Base-by-base conservation (phyloP, 2,888 invertebrate species). In the Synergus japonicus region DNA sequence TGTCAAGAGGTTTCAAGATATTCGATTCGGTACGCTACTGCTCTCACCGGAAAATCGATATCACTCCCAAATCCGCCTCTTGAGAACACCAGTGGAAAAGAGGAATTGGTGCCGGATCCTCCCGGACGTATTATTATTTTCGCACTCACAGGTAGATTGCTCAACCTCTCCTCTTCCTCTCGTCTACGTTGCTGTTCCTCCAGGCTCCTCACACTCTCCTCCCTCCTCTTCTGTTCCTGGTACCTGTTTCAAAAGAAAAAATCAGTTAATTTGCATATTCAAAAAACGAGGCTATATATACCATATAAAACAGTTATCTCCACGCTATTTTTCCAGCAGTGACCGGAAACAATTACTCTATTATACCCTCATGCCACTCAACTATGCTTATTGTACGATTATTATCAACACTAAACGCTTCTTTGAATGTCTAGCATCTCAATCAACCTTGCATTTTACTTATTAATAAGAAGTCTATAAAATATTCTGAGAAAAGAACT, bases 91-190 rank as follows among this genome's bases (percentile, higher is more conserved):
- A 78, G 0, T 58, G 78, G 77, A 22, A 81, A 22, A 64, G 63
- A 64, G 58, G 73, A 64, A 79, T 66, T 80, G 60, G 10, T 69
- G 43, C 13, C 79, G 69, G 66, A 76, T 29, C 77, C 76, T 77
- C 69, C 65, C 65, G 86, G 78, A 37, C 69, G 85, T 69, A 90
- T 44, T 83, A 90, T 85, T 87, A 91, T 90, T 79, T 83, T 87
- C 29, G 91, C 90, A 73, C 81, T 87, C 29, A 91, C 88, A 58
- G 90, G 90, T 69, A 90, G 80, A 22, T 87, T 79, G 79, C 86
- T 86, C 67, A 89, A 84, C 78, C 88, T 87, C 58, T 81, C 78
- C 44, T 64, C 41, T 78, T 77, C 78, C 46, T 82, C 78, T 49
- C 76, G 77, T 58, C 78, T 82, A 58, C 69, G 78, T 29, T 78